Evolutionary conservation across 1,140 invertebrate species (phyloP), one percentile per base, ranked within the genome.

Genomic region (Scaptomyza hsui): DNA sequence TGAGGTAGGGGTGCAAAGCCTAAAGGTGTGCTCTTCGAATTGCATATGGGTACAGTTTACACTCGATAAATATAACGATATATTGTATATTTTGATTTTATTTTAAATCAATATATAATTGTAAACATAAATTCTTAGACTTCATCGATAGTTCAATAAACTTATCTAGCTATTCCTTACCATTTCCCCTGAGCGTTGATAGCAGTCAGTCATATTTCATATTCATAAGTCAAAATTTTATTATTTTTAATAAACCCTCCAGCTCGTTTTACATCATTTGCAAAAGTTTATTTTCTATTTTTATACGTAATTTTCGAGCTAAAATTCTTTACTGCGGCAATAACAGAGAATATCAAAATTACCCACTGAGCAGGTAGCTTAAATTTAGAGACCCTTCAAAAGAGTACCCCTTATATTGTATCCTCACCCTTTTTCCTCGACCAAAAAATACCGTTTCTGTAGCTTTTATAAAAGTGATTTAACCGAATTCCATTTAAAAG

Each of bases 191-290:
- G n/a, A n/a, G n/a, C 19, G 19, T 21, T 21, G 2, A 2, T 21
- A 21, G 4, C 19, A 21, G 19, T 21, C 4, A 21, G 19, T 29
- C 26, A 29, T 29, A 9, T 29, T 29, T 29, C n/a, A n/a, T n/a
- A n/a, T n/a, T n/a, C n/a, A n/a, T n/a, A n/a, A n/a, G n/a, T n/a
- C n/a, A 24, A 1, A 24, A 0, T 24, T 24, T 24, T 24, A 3
- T 4, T 24, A 24, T 24, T 24, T 24, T 24, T 2, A 45, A 63
- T 42, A 42, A 44, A 19, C 16, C n/a, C n/a, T 12, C 42, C 42
- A 55, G 18, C 51, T 15, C 35, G 35, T 41, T 41, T 21, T 12
- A 18, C 21, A 48, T 24, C 19, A 19, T 12, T 24, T 56, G 35
- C 2, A 7, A 18, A 4, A 13, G 16, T 19, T 39, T 29, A 39